phyloP scores from a whole-genome alignment of 1,140 invertebrate genomes.

The Papilio machaon region DNA sequence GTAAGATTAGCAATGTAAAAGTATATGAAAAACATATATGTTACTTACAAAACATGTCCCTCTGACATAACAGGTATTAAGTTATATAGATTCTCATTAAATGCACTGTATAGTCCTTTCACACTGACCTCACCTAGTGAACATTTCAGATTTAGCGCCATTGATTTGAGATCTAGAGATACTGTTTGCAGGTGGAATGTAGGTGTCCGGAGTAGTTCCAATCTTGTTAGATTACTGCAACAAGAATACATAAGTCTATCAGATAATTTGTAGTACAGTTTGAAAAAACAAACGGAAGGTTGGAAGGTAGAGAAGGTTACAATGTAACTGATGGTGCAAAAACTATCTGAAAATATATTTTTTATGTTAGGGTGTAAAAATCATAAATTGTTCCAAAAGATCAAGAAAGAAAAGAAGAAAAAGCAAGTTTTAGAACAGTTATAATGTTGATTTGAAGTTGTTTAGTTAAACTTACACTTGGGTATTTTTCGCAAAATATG shows the following conservation, averaged over 20 bases:
- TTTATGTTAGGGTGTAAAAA: too few relatives aligned
- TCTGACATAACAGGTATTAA: conserved; percentile 77
- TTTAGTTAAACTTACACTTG: conserved; percentile 68
- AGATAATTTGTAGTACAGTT: too few relatives aligned
- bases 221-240: conserved; percentile 66
- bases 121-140: conserved; percentile 76
- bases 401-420: neutral
- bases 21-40: neutral
- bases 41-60: conserved; percentile 76
- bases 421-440: neutral
- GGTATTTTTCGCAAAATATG: conserved; percentile 79
- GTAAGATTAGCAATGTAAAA: too few relatives aligned
- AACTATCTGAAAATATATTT: too few relatives aligned
- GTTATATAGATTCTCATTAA: conserved; percentile 78
- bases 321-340: too few relatives aligned
- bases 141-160: conserved; percentile 65
- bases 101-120: conserved; percentile 76
- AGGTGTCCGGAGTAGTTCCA: conserved; percentile 69
- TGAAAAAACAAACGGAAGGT: too few relatives aligned
- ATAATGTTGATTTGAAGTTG: neutral
- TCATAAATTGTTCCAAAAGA: too few relatives aligned
- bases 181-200: conserved; percentile 74
- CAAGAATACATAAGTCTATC: conserved; percentile 33
- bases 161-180: conserved; percentile 72
- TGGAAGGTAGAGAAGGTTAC: too few relatives aligned